Conservation (phyloP, 2,797 vertebrate species). For the Sibirionetta formosa region DNA sequence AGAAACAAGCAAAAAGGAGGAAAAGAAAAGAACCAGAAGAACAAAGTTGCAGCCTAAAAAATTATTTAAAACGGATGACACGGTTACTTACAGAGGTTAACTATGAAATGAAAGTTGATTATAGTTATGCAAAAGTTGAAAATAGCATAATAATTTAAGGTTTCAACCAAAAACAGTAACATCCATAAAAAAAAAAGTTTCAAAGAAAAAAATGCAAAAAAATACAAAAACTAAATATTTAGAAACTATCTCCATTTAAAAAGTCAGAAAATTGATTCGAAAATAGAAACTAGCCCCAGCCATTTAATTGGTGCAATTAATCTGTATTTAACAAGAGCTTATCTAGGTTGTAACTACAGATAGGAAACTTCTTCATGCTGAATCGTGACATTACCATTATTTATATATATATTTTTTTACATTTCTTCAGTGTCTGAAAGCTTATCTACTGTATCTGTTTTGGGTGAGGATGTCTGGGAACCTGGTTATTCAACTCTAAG, state of each 20-base stretch:
- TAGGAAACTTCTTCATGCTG: background rate
- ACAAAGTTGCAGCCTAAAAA: conserved; percentile 79
- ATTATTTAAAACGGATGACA: conserved; percentile 71
- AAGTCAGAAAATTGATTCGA: background rate
- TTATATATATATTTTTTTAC: background rate
- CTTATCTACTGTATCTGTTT: conserved; percentile 59
- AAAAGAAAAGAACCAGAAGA: conserved; percentile 46
- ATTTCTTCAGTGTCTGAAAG: conserved; percentile 64
- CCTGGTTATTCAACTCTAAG: conserved; percentile 68
- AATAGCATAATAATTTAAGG: background rate
- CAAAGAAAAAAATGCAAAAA: background rate
- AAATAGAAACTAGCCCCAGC: background rate
- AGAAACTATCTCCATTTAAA: background rate
- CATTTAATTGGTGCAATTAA: background rate
- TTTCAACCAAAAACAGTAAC: background rate
- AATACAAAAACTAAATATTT: background rate
- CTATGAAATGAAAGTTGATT: background rate
- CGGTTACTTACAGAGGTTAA: conserved; percentile 72
- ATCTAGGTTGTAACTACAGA: background rate
- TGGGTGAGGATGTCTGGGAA: conserved; percentile 77
- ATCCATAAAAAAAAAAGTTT: background rate
- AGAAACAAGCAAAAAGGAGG: conserved; percentile 46
- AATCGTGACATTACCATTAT: background rate
- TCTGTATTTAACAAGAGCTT: background rate
- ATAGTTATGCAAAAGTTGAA: background rate